Percentiles rank a stretch among this genome's conserved stretches.
Evolutionary conservation across 2,797 vertebrate genomes (phyloP).

Genomic region (Onychomys torridus): DNA sequence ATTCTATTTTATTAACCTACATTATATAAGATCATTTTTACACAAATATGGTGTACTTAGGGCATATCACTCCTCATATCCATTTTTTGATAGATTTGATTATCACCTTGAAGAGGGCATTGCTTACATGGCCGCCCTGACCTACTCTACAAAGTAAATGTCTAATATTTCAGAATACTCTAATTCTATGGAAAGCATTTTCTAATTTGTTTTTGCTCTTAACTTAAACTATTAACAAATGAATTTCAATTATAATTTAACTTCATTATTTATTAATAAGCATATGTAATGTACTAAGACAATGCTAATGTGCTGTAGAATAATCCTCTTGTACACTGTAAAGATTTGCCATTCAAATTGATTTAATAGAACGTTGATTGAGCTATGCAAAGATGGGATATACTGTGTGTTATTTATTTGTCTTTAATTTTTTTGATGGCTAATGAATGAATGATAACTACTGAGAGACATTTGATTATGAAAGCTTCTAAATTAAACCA

Average conservation of each 20-base stretch:
- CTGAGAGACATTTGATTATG: too few relatives aligned
- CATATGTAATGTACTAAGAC: background rate
- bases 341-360: too few relatives aligned
- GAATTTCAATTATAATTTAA: background rate
- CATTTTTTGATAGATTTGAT: background rate
- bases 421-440: too few relatives aligned
- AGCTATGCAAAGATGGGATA: too few relatives aligned
- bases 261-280: conserved; percentile 10
- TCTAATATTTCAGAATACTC: background rate
- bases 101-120: background rate
- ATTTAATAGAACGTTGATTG: too few relatives aligned
- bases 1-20: background rate
- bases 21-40: background rate
- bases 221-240: background rate
- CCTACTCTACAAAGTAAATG: background rate
- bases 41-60: background rate
- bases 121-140: background rate
- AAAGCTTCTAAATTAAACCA: too few relatives aligned
- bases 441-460: too few relatives aligned
- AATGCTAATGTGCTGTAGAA: background rate
- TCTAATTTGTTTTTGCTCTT: conserved; percentile 5
- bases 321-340: too few relatives aligned
- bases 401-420: too few relatives aligned
- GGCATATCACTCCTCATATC: background rate
- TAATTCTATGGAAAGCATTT: background rate